Evolutionary conservation across 2,888 invertebrate genomes (phyloP).

Genomic region (Dichetophora obliterata): DNA sequence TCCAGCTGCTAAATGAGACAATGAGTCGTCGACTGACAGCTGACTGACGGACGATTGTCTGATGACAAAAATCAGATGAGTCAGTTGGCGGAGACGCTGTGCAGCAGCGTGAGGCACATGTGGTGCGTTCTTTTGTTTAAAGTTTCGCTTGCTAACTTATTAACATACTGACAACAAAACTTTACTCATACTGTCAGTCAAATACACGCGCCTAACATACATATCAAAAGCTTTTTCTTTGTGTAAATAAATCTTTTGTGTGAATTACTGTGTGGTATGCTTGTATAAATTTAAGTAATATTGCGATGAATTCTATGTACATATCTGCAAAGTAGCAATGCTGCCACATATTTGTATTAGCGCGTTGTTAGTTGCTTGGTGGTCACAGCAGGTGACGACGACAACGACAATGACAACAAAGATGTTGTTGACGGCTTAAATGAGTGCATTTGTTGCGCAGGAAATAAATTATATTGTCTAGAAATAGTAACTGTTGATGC

Average conservation of each 20-base stretch:
- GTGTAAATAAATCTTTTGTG: slow-evolving; percentile 14
- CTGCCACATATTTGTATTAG: slow-evolving; percentile 11
- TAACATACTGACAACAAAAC: not conserved
- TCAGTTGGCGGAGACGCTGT: not conserved
- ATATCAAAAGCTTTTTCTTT: not conserved
- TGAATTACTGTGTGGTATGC: not conserved
- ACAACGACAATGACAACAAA: no score
- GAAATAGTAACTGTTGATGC: no score
- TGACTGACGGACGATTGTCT: not conserved
- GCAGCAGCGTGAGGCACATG: not conserved
- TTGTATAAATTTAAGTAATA: not conserved
- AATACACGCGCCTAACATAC: not conserved
- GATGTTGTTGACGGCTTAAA: slow-evolving; percentile 8
- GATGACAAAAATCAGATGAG: not conserved
- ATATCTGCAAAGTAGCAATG: slow-evolving; percentile 15
- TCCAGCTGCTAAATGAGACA: slow-evolving; percentile 2
- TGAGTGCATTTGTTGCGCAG: slow-evolving; percentile 10
- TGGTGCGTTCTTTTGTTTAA: not conserved
- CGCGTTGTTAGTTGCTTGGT: not conserved
- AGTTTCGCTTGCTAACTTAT: not conserved
- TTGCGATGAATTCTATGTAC: not conserved
- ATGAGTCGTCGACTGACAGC: not conserved
- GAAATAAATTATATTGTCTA: not conserved
- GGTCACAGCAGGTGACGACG: not conserved
- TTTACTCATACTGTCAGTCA: not conserved